phyloP scores from a whole-genome alignment of 2,113 vertebrate species.

The Macquaria australasica region DNA sequence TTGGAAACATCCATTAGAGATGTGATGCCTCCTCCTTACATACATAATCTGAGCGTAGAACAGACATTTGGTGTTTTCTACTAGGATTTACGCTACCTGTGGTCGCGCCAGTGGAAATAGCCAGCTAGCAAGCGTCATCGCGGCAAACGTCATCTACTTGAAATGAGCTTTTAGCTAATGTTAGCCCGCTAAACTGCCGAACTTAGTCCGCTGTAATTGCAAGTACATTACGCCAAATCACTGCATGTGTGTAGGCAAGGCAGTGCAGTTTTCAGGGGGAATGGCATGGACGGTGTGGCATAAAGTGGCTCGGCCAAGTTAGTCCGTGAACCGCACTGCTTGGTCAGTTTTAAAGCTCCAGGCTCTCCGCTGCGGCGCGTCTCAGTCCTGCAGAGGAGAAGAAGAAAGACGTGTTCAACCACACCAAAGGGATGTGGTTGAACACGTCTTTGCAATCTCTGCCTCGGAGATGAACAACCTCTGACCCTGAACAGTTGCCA shows the following conservation, averaged over 20 bases:
- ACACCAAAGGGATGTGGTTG: too few relatives aligned
- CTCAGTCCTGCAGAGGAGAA: not conserved
- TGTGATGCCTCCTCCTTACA: not conserved
- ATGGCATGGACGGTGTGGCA: not conserved
- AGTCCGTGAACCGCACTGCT: not conserved
- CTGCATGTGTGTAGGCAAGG: not conserved
- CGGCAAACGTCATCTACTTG: slow-evolving; percentile 70
- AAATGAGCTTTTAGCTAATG: slow-evolving; percentile 58
- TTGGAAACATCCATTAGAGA: not conserved
- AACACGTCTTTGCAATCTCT: too few relatives aligned
- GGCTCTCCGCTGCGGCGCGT: not conserved
- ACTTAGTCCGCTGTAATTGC: slow-evolving; percentile 28
- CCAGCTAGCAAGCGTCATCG: slow-evolving; percentile 59
- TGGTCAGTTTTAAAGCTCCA: not conserved
- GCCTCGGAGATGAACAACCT: not conserved
- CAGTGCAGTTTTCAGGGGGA: not conserved
- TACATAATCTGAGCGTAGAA: not conserved
- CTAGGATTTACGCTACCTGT: not conserved
- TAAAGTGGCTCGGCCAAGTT: slow-evolving; percentile 1
- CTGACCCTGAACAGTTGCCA: not conserved
- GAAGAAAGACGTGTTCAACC: not conserved
- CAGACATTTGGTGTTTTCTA: not conserved
- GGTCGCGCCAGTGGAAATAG: slow-evolving; percentile 20
- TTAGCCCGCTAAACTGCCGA: slow-evolving; percentile 37
- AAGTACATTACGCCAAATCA: not conserved